Conservation (phyloP, 2,888 invertebrate species). For the Tinea semifulvella region DNA sequence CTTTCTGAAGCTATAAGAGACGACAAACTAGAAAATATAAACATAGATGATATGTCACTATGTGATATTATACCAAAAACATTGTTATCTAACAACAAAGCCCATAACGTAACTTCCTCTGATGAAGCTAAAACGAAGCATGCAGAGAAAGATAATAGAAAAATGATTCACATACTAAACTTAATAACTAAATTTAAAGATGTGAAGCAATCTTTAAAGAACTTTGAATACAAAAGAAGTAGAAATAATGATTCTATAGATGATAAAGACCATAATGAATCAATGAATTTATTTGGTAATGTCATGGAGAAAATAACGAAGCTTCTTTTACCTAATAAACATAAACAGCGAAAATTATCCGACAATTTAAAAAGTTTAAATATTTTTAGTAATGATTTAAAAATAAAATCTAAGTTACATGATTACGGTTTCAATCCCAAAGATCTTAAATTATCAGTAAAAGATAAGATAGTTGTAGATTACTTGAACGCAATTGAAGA, state of each 20-base stretch:
- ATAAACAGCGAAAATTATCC: slow-evolving; percentile 26
- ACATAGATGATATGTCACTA: not conserved
- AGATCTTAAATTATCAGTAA: slow-evolving; percentile 26
- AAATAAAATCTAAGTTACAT: slow-evolving; percentile 17
- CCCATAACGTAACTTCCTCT: slow-evolving; percentile 3
- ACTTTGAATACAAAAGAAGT: slow-evolving; percentile 18
- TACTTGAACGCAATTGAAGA: slow-evolving; percentile 40
- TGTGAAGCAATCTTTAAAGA: slow-evolving; percentile 30
- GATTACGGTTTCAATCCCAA: slow-evolving; percentile 29
- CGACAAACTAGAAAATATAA: slow-evolving; percentile 30
- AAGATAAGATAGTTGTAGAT: slow-evolving; percentile 47
- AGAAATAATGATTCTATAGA: not conserved
- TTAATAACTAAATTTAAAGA: slow-evolving; percentile 42
- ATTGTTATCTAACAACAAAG: not conserved
- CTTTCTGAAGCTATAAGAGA: slow-evolving; percentile 35
- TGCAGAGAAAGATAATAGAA: slow-evolving; percentile 18
- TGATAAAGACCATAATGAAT: slow-evolving; percentile 26
- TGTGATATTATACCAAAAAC: not conserved
- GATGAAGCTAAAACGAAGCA: not conserved
- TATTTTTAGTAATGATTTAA: slow-evolving; percentile 29
- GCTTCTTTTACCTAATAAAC: slow-evolving; percentile 35
- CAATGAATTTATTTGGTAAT: slow-evolving; percentile 37
- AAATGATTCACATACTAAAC: slow-evolving; percentile 38
- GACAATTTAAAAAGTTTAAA: slow-evolving; percentile 30
- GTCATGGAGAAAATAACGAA: slow-evolving; percentile 45